Evolutionary conservation across 2,888 invertebrate species (phyloP).

Genomic region (Mayetiola destructor): DNA sequence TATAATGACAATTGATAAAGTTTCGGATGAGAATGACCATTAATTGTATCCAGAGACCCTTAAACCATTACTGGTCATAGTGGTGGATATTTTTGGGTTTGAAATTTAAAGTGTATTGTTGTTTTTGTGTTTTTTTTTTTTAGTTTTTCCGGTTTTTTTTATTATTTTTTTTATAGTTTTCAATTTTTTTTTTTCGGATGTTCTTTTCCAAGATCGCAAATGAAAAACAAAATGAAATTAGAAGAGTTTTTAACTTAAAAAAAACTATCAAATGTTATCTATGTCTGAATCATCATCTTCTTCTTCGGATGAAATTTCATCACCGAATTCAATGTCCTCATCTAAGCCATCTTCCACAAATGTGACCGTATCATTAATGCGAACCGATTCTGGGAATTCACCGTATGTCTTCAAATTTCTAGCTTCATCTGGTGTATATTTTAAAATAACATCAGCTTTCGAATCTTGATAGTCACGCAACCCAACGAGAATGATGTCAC

Average conservation of each 20-base stretch:
- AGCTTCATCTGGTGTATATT: slow-evolving; percentile 98
- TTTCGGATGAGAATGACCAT: too few species aligned
- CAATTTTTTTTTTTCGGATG: not conserved
- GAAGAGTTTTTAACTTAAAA: not conserved
- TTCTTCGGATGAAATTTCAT: slow-evolving; percentile 83
- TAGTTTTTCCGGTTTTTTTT: not conserved
- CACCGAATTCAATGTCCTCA: slow-evolving; percentile 93
- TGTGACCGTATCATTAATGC: slow-evolving; percentile 91
- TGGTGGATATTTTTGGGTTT: not conserved
- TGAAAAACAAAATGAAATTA: not conserved
- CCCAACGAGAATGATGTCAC: slow-evolving; percentile 95
- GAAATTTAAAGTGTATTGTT: not conserved
- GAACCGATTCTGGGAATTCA: slow-evolving; percentile 95
- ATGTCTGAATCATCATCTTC: slow-evolving; percentile 77
- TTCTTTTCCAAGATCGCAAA: not conserved
- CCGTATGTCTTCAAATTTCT: slow-evolving; percentile 97
- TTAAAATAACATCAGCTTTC: slow-evolving; percentile 96
- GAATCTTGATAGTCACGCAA: slow-evolving; percentile 94
- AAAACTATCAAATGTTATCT: slow-evolving; percentile 42
- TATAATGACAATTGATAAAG: too few species aligned
- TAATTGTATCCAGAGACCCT: too few species aligned
- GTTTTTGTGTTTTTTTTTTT: not conserved
- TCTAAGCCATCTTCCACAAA: slow-evolving; percentile 90
- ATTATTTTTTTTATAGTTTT: not conserved
- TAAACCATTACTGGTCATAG: too few species aligned